phyloP scores from a whole-genome alignment of 1,140 invertebrate genomes.

The Orussus abietinus region DNA sequence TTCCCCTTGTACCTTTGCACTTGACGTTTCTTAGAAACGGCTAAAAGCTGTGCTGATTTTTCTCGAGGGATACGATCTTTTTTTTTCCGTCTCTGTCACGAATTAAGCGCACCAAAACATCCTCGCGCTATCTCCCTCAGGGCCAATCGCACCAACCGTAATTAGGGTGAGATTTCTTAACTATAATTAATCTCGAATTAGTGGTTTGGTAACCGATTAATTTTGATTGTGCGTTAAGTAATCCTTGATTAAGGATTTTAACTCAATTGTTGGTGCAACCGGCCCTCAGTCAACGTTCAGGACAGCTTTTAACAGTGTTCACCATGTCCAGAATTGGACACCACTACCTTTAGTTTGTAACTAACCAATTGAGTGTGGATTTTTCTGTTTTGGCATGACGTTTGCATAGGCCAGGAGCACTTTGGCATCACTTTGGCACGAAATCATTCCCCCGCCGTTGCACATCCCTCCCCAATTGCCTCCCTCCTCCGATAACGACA shows the following conservation, averaged over 20 bases:
- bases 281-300: neutral
- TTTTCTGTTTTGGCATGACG: constrained; percentile 28
- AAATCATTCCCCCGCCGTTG: constrained; percentile 30
- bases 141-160: too few species aligned
- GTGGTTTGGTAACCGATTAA: too few species aligned
- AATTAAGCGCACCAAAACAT: too few species aligned
- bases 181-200: too few species aligned
- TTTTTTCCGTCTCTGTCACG: neutral
- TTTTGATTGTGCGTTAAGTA: too few species aligned
- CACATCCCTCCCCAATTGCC: constrained; percentile 15
- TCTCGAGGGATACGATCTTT: neutral
- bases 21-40: neutral
- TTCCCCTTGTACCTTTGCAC: constrained; percentile 8
- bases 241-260: too few species aligned
- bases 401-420: constrained; percentile 48
- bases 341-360: constrained; percentile 11
- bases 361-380: constrained; percentile 25
- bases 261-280: too few species aligned
- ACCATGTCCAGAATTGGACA: constrained; percentile 13
- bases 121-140: too few species aligned
- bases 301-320: neutral
- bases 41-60: constrained; percentile 12
- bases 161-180: too few species aligned
- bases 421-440: constrained; percentile 49
- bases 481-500: constrained; percentile 11